A percentile compares a stretch with the other conserved stretches of the same genome.
Evolutionary conservation across 2,888 invertebrate species (phyloP).

Genomic region (Acanthoscelides obtectus): DNA sequence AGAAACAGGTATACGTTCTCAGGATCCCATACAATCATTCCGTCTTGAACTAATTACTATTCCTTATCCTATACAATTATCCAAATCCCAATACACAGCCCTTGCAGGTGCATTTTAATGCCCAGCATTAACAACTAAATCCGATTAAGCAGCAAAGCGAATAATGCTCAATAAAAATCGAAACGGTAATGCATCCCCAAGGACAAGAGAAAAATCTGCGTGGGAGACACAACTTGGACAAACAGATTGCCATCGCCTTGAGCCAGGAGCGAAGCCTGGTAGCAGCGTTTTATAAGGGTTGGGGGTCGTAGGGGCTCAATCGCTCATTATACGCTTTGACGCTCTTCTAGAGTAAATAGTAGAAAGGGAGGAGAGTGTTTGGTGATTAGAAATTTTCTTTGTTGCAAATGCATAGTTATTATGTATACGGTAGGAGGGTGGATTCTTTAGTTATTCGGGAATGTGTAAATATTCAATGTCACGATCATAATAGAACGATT

Average conservation of each 20-base stretch:
- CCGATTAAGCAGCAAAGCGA: conserved; percentile 7
- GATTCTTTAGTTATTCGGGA: too few species aligned
- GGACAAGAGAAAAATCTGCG: conserved; percentile 37
- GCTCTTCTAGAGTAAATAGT: not conserved
- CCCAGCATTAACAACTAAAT: conserved; percentile 10
- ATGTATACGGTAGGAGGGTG: not conserved
- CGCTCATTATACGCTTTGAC: not conserved
- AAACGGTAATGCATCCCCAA: conserved; percentile 26
- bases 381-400: not conserved
- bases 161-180: conserved; percentile 18
- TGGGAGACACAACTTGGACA: conserved; percentile 43
- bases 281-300: not conserved
- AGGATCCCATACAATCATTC: not conserved
- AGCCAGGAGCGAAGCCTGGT: conserved; percentile 10
- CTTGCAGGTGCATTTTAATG: conserved; percentile 15
- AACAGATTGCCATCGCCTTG: conserved; percentile 35
- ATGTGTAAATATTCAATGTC: too few species aligned
- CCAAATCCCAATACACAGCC: not conserved
- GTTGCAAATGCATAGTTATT: not conserved
- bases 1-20: not conserved
- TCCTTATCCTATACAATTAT: not conserved
- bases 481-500: too few species aligned
- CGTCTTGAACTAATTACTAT: not conserved
- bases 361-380: not conserved
- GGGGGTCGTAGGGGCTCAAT: not conserved